Percentiles rank a stretch among this genome's conserved stretches.
These are phyloP conservation scores for Andricus curvator DNA, from an alignment of 2,888 invertebrate genomes.

Conservation along the genomic window DNA sequence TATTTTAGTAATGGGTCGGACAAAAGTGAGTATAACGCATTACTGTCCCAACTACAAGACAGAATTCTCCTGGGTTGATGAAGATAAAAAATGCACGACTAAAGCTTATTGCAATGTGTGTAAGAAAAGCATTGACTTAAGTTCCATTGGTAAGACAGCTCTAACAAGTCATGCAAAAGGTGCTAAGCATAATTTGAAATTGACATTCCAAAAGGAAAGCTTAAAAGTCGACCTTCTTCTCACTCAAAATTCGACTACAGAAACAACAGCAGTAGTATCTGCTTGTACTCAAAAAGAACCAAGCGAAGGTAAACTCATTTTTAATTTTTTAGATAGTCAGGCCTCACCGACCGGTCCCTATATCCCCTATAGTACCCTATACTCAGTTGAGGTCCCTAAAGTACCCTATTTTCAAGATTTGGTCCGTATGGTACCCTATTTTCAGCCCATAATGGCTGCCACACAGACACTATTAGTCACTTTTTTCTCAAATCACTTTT, in stretches of 20 bases:
- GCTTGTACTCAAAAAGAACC: neutral
- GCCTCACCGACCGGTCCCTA: no score
- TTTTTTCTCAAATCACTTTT: no score
- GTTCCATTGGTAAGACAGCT: constrained; percentile 15
- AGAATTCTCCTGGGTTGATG: neutral
- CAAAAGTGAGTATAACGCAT: neutral
- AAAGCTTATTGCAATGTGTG: constrained; percentile 11
- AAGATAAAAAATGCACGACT: neutral
- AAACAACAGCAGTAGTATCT: neutral
- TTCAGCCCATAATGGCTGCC: no score
- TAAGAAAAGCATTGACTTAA: constrained; percentile 15
- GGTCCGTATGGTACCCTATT: no score
- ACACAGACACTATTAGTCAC: no score
- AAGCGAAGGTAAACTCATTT: neutral
- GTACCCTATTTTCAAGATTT: no score
- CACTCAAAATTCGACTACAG: neutral
- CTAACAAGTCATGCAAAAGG: constrained; percentile 27
- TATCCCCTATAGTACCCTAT: no score
- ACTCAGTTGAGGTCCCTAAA: no score
- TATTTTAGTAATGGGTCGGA: neutral
- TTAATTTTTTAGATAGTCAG: neutral
- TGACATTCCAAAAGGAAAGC: neutral
- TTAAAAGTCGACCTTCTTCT: neutral
- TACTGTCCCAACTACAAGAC: neutral
- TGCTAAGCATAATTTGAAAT: neutral